These are phyloP conservation scores for Donacobius atricapilla DNA, from an alignment of 2,113 vertebrate species.

Conservation along the genomic window DNA sequence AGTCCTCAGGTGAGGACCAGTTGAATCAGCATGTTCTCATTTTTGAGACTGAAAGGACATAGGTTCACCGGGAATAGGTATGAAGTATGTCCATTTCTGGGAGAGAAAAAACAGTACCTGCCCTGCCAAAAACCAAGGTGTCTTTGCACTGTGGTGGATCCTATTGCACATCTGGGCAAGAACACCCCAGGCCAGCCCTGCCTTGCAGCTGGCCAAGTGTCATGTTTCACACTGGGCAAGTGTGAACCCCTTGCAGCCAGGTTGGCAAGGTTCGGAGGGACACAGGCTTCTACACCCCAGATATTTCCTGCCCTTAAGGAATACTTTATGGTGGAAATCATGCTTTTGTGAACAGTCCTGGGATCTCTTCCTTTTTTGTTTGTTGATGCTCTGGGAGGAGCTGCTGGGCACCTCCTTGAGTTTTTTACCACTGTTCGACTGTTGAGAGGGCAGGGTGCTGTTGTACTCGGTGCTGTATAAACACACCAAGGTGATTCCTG, in stretches of 20 bases:
- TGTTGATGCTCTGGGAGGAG: neutral
- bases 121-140: neutral
- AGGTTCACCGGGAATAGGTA: neutral
- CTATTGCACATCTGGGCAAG: neutral
- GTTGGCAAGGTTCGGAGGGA: neutral
- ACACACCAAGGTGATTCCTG: neutral
- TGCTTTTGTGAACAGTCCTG: neutral
- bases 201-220: rapidly evolving
- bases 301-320: neutral
- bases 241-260: neutral
- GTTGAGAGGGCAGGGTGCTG: rapidly evolving
- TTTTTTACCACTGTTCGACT: rapidly evolving
- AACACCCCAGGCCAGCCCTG: too few relatives aligned
- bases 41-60: neutral
- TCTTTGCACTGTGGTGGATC: neutral
- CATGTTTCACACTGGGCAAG: rapidly evolving
- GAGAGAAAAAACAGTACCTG: neutral
- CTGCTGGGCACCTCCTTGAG: rapidly evolving
- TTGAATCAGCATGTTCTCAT: neutral
- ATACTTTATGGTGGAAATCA: neutral
- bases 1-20: neutral
- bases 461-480: neutral
- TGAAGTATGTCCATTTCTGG: neutral
- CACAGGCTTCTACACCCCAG: neutral
- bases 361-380: neutral